phyloP scores from a whole-genome alignment of 2,797 vertebrate species.

The Myotis findleyi region DNA sequence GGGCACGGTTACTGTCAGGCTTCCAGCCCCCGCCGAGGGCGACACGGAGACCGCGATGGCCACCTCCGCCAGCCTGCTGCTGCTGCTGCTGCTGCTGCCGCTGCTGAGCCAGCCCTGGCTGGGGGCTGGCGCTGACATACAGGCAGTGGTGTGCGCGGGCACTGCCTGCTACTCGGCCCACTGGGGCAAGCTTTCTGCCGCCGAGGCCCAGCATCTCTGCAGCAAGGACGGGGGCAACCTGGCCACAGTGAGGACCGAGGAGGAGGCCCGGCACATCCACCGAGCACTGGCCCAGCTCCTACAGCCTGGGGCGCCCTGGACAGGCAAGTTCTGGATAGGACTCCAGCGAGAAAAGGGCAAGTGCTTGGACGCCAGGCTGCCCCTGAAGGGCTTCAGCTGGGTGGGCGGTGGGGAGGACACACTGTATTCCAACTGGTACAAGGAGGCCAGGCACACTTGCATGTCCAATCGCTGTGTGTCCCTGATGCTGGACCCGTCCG shows the following conservation, averaged over 20 bases:
- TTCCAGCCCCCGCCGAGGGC: neutral
- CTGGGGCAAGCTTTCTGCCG: slow-evolving; percentile 70
- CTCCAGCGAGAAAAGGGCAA: slow-evolving; percentile 81
- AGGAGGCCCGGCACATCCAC: slow-evolving; percentile 79
- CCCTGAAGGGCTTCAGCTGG: slow-evolving; percentile 87
- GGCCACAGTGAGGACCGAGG: slow-evolving; percentile 73
- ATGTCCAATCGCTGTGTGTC: slow-evolving; percentile 82
- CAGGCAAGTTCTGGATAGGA: slow-evolving; percentile 87
- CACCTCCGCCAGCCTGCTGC: neutral
- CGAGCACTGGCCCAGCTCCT: slow-evolving; percentile 78
- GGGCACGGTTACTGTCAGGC: neutral
- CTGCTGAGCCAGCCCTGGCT: neutral
- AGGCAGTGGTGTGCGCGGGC: slow-evolving; percentile 79
- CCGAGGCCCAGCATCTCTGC: slow-evolving; percentile 80
- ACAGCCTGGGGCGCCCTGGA: rapidly evolving
- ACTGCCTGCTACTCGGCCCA: slow-evolving; percentile 87
- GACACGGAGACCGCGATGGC: neutral
- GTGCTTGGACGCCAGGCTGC: slow-evolving; percentile 77
- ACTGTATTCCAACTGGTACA: slow-evolving; percentile 83
- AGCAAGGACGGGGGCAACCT: slow-evolving; percentile 86
- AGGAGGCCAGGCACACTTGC: slow-evolving; percentile 82
- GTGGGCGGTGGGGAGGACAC: slow-evolving; percentile 69
- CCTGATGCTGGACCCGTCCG: slow-evolving; percentile 58
- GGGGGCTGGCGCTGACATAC: rapidly evolving
- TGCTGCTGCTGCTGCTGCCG: slow-evolving; percentile 3